These are phyloP conservation scores for Bujurquina vittata DNA, from an alignment of 2,113 vertebrate species.

Conservation along the genomic window DNA sequence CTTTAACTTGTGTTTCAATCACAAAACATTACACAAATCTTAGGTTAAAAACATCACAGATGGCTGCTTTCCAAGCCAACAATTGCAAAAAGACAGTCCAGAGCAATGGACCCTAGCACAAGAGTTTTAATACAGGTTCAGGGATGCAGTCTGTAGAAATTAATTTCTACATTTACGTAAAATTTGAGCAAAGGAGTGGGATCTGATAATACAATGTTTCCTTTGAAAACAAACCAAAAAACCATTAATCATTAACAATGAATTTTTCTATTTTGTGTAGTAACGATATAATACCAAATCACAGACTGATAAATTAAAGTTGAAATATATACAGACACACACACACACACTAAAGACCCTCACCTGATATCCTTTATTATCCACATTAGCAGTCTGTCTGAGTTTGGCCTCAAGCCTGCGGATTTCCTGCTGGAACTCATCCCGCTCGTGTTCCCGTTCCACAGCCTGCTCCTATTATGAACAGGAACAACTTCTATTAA, in stretches of 20 bases:
- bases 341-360: slow-evolving; percentile 28
- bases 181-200: not conserved
- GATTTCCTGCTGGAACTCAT: slow-evolving; percentile 98
- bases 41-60: not conserved
- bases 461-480: slow-evolving; percentile 88
- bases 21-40: not conserved
- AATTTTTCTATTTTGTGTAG: not conserved
- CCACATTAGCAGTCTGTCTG: slow-evolving; percentile 72
- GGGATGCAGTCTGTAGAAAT: not conserved
- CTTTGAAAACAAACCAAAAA: not conserved
- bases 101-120: rapidly evolving
- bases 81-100: not conserved
- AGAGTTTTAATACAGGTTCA: not conserved
- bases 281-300: not conserved
- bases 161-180: not conserved
- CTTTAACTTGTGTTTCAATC: not conserved
- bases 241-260: too few species aligned
- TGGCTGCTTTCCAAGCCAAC: not conserved
- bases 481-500: not conserved
- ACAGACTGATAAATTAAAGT: not conserved
- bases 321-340: not conserved
- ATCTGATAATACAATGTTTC: not conserved
- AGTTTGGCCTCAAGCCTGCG: slow-evolving; percentile 88
- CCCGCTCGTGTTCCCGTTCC: slow-evolving; percentile 93
- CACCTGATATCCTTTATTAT: slow-evolving; percentile 78